Base-by-base conservation (phyloP, 1,140 invertebrate genomes). In the Brachionus calyciflorus region DNA sequence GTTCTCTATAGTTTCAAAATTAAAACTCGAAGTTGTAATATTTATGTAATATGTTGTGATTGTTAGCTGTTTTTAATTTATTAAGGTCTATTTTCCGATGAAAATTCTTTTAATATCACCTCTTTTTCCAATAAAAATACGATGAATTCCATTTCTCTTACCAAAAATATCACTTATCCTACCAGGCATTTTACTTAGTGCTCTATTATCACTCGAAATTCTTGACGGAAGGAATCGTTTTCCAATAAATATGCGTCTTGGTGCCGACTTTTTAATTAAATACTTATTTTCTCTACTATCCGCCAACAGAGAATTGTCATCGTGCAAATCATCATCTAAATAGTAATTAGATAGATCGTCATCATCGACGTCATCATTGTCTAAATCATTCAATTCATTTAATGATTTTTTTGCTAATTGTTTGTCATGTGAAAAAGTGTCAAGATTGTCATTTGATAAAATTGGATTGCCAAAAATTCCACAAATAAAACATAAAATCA, bases 191-290 rank as follows among this genome's bases (percentile, higher is more conserved):
- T 21, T 26, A 17, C 37, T 46, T 2, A 46, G 46, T 21, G 41
- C 44, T 41, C 9, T 37, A 3, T 65, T 65, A 26, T 65, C 24
- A 14, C 3, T 12, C 9, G 37, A 63, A 63, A 63, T 21, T 40
- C 68, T 70, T 28, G 40, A 44, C 9, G 3, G 33, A 37, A 37
- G 9, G 4, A 33, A 37, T 33, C 55, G 30, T 33, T 73, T 51
- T 4, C 69, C 69, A 48, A 73, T 73, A 19, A 73, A 73, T 26
- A 73, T 73, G 7, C 69, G 69, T 21, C 69, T 73, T 10, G 69
- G 69, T 10, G 69, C 69, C 24, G 69, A 73, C n/a, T 21, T 49
- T 41, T 73, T 73, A 21, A 24, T 24, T 19, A 65, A 24, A 3
- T 40, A 40, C 2, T n/a, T 63, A 17, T 63, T 30, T 19, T 44